Base-by-base conservation (phyloP, 2,113 vertebrate genomes). In the Cebus imitator region DNA sequence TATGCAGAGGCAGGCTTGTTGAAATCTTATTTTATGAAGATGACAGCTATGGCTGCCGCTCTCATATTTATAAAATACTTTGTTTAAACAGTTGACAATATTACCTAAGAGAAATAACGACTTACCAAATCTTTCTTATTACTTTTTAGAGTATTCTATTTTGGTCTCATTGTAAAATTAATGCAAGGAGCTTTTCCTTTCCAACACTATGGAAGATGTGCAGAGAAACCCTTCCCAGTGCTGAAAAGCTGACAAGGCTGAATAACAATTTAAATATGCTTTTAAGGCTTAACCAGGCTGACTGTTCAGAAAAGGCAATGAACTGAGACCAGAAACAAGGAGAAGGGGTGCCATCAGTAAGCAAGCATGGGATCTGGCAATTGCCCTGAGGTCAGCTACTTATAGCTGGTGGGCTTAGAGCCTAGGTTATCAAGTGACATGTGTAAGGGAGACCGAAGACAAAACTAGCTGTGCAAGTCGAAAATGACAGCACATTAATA, bases 41-140 rank as follows among this genome's bases (percentile, higher is more conserved):
- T 90, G 82, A 93, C 88, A 96, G 64, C 94, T 96, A 82, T 73
- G n/a, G 83, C 88, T 94, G 55, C 73, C 52, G 27, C 55, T 91
- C 52, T 95, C 86, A 75, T 97, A 76, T 93, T 96, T 95, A 92
- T 96, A 81, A 96, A 94, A 93, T 76, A 61, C 50, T 95, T 96
- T 43, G 61, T 95, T 97, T 95, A 96, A 97, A 95, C 64, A 84
- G 37, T 90, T 83, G 91, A 96, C 61, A 93, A 70, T 76, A 91
- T 91, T 92, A 92, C 90, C 94, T 89, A 85, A 73, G 78, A 61
- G 81, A 94, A 94, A 84, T 52, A 23, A 16, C 50, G 61, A 85
- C 64, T 96, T 84, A 85, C 35, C 58, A 68, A 81, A 94, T 78
- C 58, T 86, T 78, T 66, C 76, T 52, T 73, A n/a, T 70, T 61